Percentiles rank a stretch among this genome's conserved stretches.
phyloP scores from a whole-genome alignment of 2,888 invertebrate species.

The Adela reaumurella region DNA sequence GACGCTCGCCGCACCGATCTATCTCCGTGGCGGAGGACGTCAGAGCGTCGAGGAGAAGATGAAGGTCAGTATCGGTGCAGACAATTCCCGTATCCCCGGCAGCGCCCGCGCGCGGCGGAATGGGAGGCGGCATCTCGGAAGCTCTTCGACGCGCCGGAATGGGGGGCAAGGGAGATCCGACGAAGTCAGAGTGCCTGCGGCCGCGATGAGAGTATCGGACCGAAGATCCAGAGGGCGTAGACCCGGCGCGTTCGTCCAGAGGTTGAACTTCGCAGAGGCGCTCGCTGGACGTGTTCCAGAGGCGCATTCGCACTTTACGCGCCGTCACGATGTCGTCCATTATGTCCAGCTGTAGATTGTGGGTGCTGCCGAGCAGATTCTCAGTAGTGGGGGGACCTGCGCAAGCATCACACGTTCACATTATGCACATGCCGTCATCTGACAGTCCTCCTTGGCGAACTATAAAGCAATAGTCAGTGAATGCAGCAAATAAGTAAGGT shows the following conservation, averaged over 20 bases:
- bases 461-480: no score
- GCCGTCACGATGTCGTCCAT: slow-evolving; percentile 86
- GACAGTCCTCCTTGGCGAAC: no score
- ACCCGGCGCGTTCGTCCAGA: slow-evolving; percentile 62
- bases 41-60: slow-evolving; percentile 72
- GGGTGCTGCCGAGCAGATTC: slow-evolving; percentile 67
- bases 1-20: slow-evolving; percentile 58
- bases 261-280: slow-evolving; percentile 81
- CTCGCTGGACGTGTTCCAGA: slow-evolving; percentile 80
- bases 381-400: slow-evolving; percentile 70
- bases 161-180: slow-evolving; percentile 58
- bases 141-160: slow-evolving; percentile 64
- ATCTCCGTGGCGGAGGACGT: slow-evolving; percentile 81
- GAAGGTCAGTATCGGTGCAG: slow-evolving; percentile 78
- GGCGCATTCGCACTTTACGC: slow-evolving; percentile 76
- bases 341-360: slow-evolving; percentile 80
- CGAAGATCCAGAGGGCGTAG: slow-evolving; percentile 29
- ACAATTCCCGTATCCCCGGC: slow-evolving; percentile 63
- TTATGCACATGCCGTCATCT: no score
- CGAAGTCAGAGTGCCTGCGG: slow-evolving; percentile 72
- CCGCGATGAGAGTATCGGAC: slow-evolving; percentile 62
- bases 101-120: slow-evolving; percentile 27
- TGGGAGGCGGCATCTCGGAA: slow-evolving; percentile 67
- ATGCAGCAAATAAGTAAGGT: no score
- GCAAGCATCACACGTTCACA: no score